Base-by-base conservation (phyloP, 2,888 invertebrate genomes). In the Anoncus sp. region DNA sequence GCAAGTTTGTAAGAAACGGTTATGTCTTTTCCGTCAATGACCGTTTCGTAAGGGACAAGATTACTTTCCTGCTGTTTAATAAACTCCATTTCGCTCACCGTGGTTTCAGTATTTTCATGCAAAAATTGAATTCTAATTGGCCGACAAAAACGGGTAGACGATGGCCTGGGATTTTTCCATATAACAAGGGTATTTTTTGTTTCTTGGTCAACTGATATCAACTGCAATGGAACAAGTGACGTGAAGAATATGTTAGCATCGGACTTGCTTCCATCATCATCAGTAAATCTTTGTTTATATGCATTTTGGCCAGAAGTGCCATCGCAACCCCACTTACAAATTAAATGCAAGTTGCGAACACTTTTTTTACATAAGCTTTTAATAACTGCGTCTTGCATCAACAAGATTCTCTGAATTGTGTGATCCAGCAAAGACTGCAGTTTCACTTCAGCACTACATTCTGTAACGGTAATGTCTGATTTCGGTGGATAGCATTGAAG, bases 391-490 rank as follows among this genome's bases (percentile, higher is more conserved):
- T 27, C 53, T 55, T 55, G 53, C 12, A 55, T 31, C 31, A 55
- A 55, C 31, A 55, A 55, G 12, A 55, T n/a, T 31, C 53, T 27
- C 31, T 7, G 14, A 31, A 55, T 31, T 55, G 31, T 55, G 31
- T 55, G 53, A 55, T 55, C 53, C 31, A 55, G 53, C 31, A 10
- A 27, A 31, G 53, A 55, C 31, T 31, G 31, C 31, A 27, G 31
- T 55, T 55, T 31, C 14, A 55, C 53, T 55, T 24, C 53, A 31
- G 53, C 31, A 55, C 27, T 45, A 45, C 45, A 45, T 45, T n/a
- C 45, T 45, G 45, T 45, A 45, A 45, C 45, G 16, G 16, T 45
- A 45, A 45, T 45, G 45, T 45, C 45, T 45, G 45, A 57, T 40
- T 57, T 57, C 57, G n/a, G 27, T 20, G 14, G 31, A 31, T 31